Evolutionary conservation across 2,113 vertebrate species (phyloP).

Genomic region (Oreochromis aureus): DNA sequence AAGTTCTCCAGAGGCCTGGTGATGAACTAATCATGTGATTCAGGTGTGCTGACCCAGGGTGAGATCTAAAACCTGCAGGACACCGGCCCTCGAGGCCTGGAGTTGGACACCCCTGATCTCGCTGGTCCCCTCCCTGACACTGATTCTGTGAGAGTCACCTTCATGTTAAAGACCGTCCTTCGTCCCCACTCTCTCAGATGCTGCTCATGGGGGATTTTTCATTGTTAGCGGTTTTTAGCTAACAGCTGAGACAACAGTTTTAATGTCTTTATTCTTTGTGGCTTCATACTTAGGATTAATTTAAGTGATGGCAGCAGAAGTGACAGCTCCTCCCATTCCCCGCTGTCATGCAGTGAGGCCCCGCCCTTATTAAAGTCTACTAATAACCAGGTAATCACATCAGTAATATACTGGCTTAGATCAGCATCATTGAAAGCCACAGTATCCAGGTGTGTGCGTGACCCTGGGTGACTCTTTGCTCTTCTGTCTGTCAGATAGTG

Average conservation of each 20-base stretch:
- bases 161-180: background rate
- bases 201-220: background rate
- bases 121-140: accelerated
- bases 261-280: background rate
- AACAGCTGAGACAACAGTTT: background rate
- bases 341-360: slow-evolving; percentile 73
- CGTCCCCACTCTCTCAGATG: accelerated
- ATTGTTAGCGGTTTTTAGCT: background rate
- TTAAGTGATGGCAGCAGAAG: slow-evolving; percentile 93
- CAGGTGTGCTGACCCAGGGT: accelerated
- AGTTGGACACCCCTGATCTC: accelerated
- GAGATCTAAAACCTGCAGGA: background rate
- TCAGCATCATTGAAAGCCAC: background rate
- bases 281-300: slow-evolving; percentile 74
- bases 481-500: slow-evolving; percentile 76
- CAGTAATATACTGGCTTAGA: background rate
- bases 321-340: slow-evolving; percentile 85
- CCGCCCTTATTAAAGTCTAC: slow-evolving; percentile 82
- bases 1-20: background rate
- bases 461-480: background rate
- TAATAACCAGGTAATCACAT: slow-evolving; percentile 81
- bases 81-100: accelerated
- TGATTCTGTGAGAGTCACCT: accelerated
- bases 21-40: accelerated
- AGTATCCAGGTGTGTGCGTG: background rate